Evolutionary conservation across 2,797 vertebrate genomes (phyloP).

Genomic region (Echiichthys vipera): DNA sequence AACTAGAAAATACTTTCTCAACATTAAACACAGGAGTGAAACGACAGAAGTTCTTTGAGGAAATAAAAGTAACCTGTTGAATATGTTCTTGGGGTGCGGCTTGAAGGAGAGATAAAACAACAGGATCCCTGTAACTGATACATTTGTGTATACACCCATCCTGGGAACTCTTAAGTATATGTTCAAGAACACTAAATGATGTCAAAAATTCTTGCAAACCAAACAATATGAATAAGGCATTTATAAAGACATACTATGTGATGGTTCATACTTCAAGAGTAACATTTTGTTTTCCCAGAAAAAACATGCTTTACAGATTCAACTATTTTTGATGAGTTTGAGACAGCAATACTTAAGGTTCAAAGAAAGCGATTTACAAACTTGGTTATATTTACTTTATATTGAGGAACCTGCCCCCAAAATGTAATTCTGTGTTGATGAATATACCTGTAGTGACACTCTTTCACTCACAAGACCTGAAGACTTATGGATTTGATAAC

Average conservation of each 20-base stretch:
- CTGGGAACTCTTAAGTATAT: too few relatives aligned
- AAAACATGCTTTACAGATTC: conserved; percentile 33
- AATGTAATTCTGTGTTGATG: conserved; percentile 44
- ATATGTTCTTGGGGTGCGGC: too few relatives aligned
- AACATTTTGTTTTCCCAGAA: conserved; percentile 30
- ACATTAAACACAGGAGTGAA: too few relatives aligned
- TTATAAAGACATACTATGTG: conserved; percentile 35
- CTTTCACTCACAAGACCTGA: conserved; percentile 40
- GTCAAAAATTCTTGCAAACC: conserved; percentile 18
- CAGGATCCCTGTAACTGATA: too few relatives aligned
- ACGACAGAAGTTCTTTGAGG: too few relatives aligned
- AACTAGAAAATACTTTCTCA: too few relatives aligned
- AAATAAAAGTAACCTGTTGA: too few relatives aligned
- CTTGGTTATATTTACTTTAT: conserved; percentile 45
- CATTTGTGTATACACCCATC: too few relatives aligned
- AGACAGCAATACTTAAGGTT: conserved; percentile 25
- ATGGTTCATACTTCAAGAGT: conserved; percentile 37
- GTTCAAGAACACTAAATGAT: too few relatives aligned
- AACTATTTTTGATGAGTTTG: conserved; percentile 19
- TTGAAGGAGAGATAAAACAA: too few relatives aligned
- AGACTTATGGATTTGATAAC: conserved; percentile 39
- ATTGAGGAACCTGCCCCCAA: conserved; percentile 31
- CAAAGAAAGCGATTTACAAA: conserved; percentile 39
- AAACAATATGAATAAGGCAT: conserved; percentile 7
- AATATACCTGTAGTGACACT: conserved; percentile 43